These are phyloP conservation scores for Oostethus manadensis DNA, from an alignment of 2,113 vertebrate species.

Conservation along the genomic window DNA sequence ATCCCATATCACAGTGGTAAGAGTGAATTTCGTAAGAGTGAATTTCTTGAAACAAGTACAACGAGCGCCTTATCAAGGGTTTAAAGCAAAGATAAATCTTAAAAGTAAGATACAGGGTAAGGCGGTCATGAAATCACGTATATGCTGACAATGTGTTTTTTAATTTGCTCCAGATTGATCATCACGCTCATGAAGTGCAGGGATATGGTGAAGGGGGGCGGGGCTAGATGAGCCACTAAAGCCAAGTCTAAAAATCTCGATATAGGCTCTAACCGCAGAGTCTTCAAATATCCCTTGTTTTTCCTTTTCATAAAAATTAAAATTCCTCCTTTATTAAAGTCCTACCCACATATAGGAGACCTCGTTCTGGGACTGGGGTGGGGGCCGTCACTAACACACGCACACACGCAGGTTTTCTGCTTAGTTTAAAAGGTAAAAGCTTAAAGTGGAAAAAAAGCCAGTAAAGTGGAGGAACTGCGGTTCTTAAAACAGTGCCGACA, in stretches of 20 bases:
- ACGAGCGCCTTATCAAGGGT: not conserved
- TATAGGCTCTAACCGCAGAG: conserved; percentile 19
- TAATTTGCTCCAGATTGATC: conserved; percentile 5
- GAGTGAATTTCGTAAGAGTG: not conserved
- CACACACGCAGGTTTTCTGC: conserved; percentile 37
- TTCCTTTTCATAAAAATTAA: conserved; percentile 30
- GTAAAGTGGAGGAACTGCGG: not conserved
- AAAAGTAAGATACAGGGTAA: not conserved
- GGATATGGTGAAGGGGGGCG: conserved; percentile 6
- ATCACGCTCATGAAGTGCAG: not conserved
- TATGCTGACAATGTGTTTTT: not conserved
- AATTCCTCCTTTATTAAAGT: conserved; percentile 58
- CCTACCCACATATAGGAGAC: conserved; percentile 30
- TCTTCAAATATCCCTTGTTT: conserved; percentile 31
- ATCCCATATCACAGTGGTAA: too few relatives aligned
- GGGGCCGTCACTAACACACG: conserved; percentile 7
- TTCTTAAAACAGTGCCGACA: too few relatives aligned
- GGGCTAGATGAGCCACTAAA: conserved; percentile 15
- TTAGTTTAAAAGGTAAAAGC: conserved; percentile 45
- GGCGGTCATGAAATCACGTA: not conserved
- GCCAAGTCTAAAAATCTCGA: conserved; percentile 24
- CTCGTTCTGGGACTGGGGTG: conserved; percentile 38
- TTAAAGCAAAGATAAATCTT: not conserved
- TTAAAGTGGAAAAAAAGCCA: conserved; percentile 42
- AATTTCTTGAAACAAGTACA: not conserved